phyloP scores from a whole-genome alignment of 2,797 vertebrate genomes.

The Moxostoma hubbsi region DNA sequence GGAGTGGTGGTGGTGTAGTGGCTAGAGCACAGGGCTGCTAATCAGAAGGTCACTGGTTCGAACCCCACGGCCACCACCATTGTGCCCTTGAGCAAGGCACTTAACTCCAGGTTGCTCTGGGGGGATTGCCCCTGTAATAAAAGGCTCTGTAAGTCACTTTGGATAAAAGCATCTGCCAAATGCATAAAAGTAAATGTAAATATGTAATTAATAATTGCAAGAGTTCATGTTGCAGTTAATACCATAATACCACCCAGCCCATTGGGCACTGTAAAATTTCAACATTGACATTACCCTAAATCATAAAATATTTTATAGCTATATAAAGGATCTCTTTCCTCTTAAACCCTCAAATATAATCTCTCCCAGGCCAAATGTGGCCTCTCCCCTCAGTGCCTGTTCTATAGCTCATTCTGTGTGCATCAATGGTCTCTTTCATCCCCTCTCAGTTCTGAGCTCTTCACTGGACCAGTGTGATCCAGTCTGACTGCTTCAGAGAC shows the following conservation, averaged over 20 bases:
- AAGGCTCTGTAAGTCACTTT: no score
- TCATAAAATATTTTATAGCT: background rate
- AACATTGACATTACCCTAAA: slow-evolving; percentile 1
- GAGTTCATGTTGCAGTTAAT: background rate
- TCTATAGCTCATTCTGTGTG: slow-evolving; percentile 17
- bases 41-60: no score
- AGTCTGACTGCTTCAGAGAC: slow-evolving; percentile 31
- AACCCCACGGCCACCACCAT: no score
- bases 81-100: no score
- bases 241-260: background rate
- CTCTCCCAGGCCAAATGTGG: slow-evolving; percentile 27
- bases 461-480: slow-evolving; percentile 47
- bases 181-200: no score
- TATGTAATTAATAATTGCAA: background rate
- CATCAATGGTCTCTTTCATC: slow-evolving; percentile 41
- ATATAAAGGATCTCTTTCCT: background rate
- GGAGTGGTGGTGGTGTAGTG: no score
- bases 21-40: no score
- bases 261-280: background rate
- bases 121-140: no score
- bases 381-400: background rate
- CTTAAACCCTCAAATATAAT: slow-evolving; percentile 1
- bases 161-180: no score
- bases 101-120: no score
- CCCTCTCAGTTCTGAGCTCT: slow-evolving; percentile 27